phyloP scores from a whole-genome alignment of 2,888 invertebrate species.

The Exephanes ischioxanthus region DNA sequence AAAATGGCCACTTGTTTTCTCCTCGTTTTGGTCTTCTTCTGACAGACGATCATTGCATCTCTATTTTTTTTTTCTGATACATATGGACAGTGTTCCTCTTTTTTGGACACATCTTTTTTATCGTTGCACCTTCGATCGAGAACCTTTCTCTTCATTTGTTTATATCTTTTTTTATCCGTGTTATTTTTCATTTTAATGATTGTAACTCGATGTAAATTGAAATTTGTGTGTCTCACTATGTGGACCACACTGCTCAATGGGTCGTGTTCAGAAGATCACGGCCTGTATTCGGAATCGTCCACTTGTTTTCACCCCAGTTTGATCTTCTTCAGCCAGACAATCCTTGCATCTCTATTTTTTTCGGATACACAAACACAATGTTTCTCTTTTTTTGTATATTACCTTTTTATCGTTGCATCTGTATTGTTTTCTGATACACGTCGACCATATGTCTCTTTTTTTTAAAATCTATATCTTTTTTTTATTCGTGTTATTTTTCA shows the following conservation, averaged over 20 bases:
- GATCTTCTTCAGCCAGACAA: no score
- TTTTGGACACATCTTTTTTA: no score
- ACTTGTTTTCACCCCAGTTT: not conserved
- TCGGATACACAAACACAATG: no score
- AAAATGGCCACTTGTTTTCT: not conserved
- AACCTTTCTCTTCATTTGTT: no score
- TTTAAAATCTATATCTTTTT: not conserved
- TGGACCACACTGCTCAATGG: not conserved
- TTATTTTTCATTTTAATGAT: not conserved
- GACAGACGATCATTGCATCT: not conserved
- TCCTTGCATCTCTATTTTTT: no score
- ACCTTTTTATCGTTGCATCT: no score
- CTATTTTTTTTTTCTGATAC: no score
- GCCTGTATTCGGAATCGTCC: not conserved
- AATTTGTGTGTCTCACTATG: not conserved
- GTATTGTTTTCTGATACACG: no score
- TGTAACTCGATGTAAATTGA: no score
- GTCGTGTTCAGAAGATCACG: not conserved
- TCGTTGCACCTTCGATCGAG: no score
- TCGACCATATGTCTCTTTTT: not conserved
- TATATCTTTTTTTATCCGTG: not conserved
- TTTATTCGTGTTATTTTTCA: not conserved
- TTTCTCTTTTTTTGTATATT: no score
- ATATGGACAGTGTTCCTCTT: no score
- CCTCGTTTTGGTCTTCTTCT: not conserved